A percentile compares a stretch with the other conserved stretches of the same genome.
These are phyloP conservation scores for Phortica magna DNA, from an alignment of 2,888 invertebrate genomes.

Conservation along the genomic window DNA sequence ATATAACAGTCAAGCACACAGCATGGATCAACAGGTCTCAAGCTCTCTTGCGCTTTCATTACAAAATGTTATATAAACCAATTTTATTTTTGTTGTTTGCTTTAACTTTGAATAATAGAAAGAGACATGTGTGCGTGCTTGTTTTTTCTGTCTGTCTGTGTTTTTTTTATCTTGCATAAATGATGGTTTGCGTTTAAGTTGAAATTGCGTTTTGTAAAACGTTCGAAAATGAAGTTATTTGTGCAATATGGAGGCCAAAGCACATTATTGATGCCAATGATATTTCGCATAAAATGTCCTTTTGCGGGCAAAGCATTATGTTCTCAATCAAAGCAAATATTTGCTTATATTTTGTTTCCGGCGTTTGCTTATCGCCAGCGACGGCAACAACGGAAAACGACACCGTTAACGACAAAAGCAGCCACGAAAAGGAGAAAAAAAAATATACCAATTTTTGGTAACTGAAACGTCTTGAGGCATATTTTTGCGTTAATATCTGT, in stretches of 20 bases:
- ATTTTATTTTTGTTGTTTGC: too few relatives aligned
- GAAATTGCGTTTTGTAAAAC: not conserved
- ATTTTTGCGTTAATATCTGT: not conserved
- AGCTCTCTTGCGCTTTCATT: too few relatives aligned
- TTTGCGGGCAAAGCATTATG: not conserved
- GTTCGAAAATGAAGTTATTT: not conserved
- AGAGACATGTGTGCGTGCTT: too few relatives aligned
- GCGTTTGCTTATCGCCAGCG: slow-evolving; percentile 3
- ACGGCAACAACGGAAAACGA: not conserved
- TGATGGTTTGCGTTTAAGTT: not conserved
- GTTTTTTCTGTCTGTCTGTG: not conserved
- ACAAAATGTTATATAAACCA: too few relatives aligned
- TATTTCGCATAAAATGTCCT: not conserved
- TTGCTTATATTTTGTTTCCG: slow-evolving; percentile 29
- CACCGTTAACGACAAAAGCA: not conserved
- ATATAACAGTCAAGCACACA: too few relatives aligned
- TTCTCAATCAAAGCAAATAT: slow-evolving; percentile 25
- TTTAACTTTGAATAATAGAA: too few relatives aligned
- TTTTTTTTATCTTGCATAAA: not conserved
- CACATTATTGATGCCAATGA: not conserved
- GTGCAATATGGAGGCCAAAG: not conserved
- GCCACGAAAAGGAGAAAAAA: not conserved
- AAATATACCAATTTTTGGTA: not conserved
- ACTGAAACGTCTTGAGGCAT: slow-evolving; percentile 3
- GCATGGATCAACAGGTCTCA: too few relatives aligned